These are phyloP conservation scores for Lepidocyrtinus sp. DNA, from an alignment of 2,888 invertebrate species.

Conservation along the genomic window DNA sequence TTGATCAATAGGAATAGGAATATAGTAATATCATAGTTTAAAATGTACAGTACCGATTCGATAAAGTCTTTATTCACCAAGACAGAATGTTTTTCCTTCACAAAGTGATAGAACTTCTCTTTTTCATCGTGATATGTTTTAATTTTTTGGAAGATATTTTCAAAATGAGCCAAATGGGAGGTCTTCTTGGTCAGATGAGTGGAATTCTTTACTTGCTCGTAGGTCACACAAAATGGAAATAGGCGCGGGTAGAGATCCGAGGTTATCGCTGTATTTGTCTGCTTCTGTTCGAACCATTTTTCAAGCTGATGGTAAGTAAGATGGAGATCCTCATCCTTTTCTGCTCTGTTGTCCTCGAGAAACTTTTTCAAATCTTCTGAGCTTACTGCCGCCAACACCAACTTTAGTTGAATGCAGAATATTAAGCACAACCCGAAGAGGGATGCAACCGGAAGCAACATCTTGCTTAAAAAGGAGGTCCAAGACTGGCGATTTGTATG, in stretches of 20 bases:
- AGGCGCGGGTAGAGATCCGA: not conserved
- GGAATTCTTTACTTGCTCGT: constrained; percentile 1
- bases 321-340: not conserved
- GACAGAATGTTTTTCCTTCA: not conserved
- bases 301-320: not conserved
- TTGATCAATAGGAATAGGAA: no score
- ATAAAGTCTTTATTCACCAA: not conserved
- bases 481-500: no score
- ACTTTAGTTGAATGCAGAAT: no score
- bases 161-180: not conserved
- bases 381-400: not conserved
- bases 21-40: no score
- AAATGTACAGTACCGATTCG: no score
- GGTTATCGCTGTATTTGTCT: not conserved
- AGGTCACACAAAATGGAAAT: constrained; percentile 6
- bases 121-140: not conserved
- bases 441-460: no score
- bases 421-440: no score
- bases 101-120: not conserved
- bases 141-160: not conserved
- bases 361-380: not conserved
- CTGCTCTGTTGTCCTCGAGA: not conserved
- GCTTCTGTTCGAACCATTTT: not conserved
- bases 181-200: not conserved
- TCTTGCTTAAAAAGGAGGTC: no score